Evolutionary conservation across 1,140 invertebrate species (phyloP), one percentile per base, ranked within the genome.

Genomic region (Pararge aegeria): DNA sequence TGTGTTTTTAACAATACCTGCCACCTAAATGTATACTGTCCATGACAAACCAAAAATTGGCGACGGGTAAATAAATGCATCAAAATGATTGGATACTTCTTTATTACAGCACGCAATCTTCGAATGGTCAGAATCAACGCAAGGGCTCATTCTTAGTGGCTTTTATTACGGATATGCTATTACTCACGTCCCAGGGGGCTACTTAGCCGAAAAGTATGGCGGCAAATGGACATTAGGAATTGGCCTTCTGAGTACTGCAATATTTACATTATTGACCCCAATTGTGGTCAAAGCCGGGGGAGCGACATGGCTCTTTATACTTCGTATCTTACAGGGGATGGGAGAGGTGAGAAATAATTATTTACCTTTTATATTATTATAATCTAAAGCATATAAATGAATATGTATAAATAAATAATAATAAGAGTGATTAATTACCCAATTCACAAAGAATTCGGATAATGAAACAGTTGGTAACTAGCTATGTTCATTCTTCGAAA

Each of bases 301-400:
- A 18, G 91, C 92, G 2, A 91, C 78, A 21, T 92, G 90, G 62
- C 73, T 95, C 16, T 93, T 94, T 55, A 88, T 92, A 2, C 80
- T 94, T 0, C 90, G 94, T n/a, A 89, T 95, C 0, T 70, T 95
- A 3, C 93, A 94, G 91, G 94, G 94, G 19, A 83, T 95, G 20
- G 94, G 94, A 34, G 93, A 94, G 74, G 92, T 89, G 54, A 66
- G 60, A 46, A 46, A n/a, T 49, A 52, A 37, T 21, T 40, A 55
- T 20, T n/a, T n/a, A n/a, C n/a, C n/a, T n/a, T n/a, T n/a, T n/a
- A n/a, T n/a, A n/a, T n/a, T n/a, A n/a, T n/a, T n/a, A n/a, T n/a
- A n/a, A n/a, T n/a, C n/a, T n/a, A n/a, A n/a, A n/a, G n/a, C n/a
- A n/a, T n/a, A n/a, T n/a, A n/a, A n/a, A n/a, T n/a, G n/a, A n/a